Evolutionary conservation across 2,797 vertebrate genomes (phyloP).

Genomic region (Microctenopoma stevenorrisi): DNA sequence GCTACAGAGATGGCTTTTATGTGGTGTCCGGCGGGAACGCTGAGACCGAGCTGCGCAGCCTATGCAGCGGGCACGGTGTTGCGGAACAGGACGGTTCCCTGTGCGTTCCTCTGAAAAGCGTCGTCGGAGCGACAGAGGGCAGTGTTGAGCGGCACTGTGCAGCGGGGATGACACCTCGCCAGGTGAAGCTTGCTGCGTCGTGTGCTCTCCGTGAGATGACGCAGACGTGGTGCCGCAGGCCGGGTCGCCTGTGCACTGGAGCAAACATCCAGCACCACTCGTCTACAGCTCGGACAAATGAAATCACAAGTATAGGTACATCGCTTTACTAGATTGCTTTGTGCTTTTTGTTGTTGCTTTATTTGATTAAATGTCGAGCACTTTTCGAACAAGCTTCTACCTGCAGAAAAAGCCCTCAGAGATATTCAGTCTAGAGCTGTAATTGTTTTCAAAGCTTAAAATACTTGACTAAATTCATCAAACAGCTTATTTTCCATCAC

Average conservation of each 20-base stretch:
- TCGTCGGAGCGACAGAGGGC: slow-evolving; percentile 77
- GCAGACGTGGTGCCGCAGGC: background rate
- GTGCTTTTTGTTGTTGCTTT: slow-evolving; percentile 5
- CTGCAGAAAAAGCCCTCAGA: slow-evolving; percentile 25
- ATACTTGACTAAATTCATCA: slow-evolving; percentile 30
- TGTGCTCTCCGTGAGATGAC: slow-evolving; percentile 7
- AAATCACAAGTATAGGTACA: background rate
- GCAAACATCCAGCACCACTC: slow-evolving; percentile 11
- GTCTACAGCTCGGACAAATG: background rate
- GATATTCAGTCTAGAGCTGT: slow-evolving; percentile 6
- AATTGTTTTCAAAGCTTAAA: slow-evolving; percentile 15
- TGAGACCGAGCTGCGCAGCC: background rate
- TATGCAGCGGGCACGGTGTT: too few species aligned
- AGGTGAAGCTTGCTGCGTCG: slow-evolving; percentile 62
- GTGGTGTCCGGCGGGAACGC: background rate
- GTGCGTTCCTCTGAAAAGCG: slow-evolving; percentile 16
- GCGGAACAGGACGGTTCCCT: background rate
- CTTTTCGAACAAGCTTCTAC: slow-evolving; percentile 39
- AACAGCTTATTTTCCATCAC: slow-evolving; percentile 26
- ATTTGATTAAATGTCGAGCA: slow-evolving; percentile 43
- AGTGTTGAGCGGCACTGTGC: slow-evolving; percentile 75
- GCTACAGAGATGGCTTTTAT: slow-evolving; percentile 10
- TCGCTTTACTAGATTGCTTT: slow-evolving; percentile 12
- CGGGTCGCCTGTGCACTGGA: background rate
- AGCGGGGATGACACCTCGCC: slow-evolving; percentile 53